Evolutionary conservation across 2,888 invertebrate species (phyloP).

Genomic region (Cephus pulcher): DNA sequence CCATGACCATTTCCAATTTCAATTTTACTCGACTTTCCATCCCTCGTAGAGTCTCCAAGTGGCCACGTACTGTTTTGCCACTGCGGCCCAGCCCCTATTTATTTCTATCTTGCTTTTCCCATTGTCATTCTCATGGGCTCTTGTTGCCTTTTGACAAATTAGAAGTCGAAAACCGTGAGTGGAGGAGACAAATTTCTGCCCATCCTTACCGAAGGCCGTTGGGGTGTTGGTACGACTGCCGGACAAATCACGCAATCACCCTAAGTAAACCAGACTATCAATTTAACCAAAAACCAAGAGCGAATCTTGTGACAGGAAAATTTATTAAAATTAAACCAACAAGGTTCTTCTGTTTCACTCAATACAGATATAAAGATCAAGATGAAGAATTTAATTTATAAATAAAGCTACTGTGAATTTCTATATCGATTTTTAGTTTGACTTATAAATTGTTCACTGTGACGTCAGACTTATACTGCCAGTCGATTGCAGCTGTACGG

Average conservation of each 20-base stretch:
- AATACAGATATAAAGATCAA: neutral
- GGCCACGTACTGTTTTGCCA: neutral
- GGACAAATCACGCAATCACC: neutral
- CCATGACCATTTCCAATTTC: conserved; percentile 29
- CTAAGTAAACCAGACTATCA: neutral
- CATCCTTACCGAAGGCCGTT: conserved; percentile 8
- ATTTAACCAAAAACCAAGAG: neutral
- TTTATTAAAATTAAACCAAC: neutral
- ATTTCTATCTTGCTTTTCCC: neutral
- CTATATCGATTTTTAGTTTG: too few species aligned
- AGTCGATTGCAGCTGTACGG: neutral
- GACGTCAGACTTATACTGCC: neutral
- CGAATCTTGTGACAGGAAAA: neutral
- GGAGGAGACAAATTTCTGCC: conserved; percentile 30
- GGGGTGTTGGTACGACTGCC: neutral
- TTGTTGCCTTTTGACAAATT: conserved; percentile 54
- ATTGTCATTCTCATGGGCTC: conserved; percentile 24
- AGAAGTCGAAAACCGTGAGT: conserved; percentile 30
- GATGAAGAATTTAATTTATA: too few species aligned
- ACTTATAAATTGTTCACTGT: neutral
- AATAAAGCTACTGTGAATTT: too few species aligned
- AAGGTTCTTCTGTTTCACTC: neutral
- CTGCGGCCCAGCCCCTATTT: neutral
- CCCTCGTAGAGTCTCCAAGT: conserved; percentile 11
- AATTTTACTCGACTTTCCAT: conserved; percentile 25